Conservation (phyloP, 1,140 invertebrate species). For the Notospermus geniculatus region DNA sequence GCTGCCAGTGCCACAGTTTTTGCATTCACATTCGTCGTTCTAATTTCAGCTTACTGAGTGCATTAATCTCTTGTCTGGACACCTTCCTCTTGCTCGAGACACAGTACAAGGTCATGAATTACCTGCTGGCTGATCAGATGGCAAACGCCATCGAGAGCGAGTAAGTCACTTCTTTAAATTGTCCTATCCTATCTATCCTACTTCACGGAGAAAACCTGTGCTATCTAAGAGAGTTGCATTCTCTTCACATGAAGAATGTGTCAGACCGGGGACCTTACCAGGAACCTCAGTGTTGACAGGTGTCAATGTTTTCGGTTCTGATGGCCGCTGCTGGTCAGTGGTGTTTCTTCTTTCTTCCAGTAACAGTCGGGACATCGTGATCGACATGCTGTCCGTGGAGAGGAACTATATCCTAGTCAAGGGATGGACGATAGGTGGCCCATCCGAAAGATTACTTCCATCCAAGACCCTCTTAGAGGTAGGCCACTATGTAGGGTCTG, state of each 20-base stretch:
- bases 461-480: slow-evolving; percentile 28
- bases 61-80: slow-evolving; percentile 52
- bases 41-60: slow-evolving; percentile 44
- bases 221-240: too few species aligned
- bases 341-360: slow-evolving; percentile 14
- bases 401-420: slow-evolving; percentile 54
- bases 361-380: slow-evolving; percentile 44
- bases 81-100: slow-evolving; percentile 49
- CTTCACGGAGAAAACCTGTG: too few species aligned
- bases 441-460: slow-evolving; percentile 48
- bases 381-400: slow-evolving; percentile 52
- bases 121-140: slow-evolving; percentile 41
- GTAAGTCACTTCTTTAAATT: too few species aligned
- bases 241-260: too few species aligned
- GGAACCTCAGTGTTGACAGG: too few species aligned
- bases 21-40: not conserved
- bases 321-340: too few species aligned
- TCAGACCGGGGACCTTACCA: too few species aligned
- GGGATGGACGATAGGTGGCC: slow-evolving; percentile 50
- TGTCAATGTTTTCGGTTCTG: too few species aligned
- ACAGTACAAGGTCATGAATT: slow-evolving; percentile 51
- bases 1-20: slow-evolving; percentile 1
- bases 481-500: not conserved
- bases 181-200: too few species aligned
- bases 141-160: slow-evolving; percentile 3